A percentile compares a stretch with the other conserved stretches of the same genome.
Conservation (phyloP, 35 echinoderm and acorn worm species). For the Anneissia japonica region DNA sequence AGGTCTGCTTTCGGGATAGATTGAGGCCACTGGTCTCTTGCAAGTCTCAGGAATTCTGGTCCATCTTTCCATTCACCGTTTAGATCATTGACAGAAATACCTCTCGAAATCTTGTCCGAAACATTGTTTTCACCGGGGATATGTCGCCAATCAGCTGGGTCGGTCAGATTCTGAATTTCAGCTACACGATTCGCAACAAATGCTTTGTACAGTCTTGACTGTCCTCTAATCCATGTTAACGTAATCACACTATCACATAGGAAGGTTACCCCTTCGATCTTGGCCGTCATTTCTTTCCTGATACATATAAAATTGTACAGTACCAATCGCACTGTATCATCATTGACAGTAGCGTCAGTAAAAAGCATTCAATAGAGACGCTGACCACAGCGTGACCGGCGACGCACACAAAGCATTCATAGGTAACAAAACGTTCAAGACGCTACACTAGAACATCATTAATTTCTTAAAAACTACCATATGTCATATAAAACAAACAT, state of each 20-base stretch:
- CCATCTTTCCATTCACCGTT: conserved; percentile 34
- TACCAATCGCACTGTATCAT: too few relatives aligned
- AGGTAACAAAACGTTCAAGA: too few relatives aligned
- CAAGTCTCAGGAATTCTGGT: conserved; percentile 35
- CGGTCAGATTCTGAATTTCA: conserved; percentile 43
- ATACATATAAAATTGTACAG: conserved; percentile 11
- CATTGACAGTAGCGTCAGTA: too few relatives aligned
- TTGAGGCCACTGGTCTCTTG: conserved; percentile 45
- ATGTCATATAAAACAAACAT: too few relatives aligned
- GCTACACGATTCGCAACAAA: conserved; percentile 60
- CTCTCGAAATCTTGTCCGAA: conserved; percentile 56
- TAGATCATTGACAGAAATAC: conserved; percentile 33
- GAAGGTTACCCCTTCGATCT: conserved; percentile 5
- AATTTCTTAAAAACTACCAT: too few relatives aligned
- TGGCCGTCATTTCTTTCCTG: conserved; percentile 12
- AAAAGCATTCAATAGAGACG: too few relatives aligned
- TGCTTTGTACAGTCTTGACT: conserved; percentile 42
- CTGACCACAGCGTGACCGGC: too few relatives aligned
- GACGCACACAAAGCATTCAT: too few relatives aligned
- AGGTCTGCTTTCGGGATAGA: conserved; percentile 1
- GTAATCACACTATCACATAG: conserved; percentile 45
- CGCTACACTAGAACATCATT: too few relatives aligned
- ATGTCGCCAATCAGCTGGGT: conserved; percentile 50
- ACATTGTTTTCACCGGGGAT: conserved; percentile 45
- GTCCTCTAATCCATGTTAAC: conserved; percentile 41